These are phyloP conservation scores for Homarus americanus DNA, from an alignment of 1,140 invertebrate genomes.

Conservation along the genomic window DNA sequence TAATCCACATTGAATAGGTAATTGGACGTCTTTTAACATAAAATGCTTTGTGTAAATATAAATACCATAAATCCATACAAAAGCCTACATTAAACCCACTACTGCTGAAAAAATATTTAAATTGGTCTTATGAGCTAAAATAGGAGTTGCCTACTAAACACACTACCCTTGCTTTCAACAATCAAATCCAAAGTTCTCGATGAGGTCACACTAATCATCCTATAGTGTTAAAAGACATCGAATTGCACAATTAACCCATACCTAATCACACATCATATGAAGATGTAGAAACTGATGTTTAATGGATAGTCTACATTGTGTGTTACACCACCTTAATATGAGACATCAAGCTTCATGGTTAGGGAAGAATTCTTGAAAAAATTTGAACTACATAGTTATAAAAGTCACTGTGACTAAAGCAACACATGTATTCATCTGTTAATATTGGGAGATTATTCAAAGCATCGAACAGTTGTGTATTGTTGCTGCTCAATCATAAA, in stretches of 20 bases:
- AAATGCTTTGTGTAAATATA: not conserved
- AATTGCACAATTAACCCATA: not conserved
- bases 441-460: not conserved
- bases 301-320: not conserved
- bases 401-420: not conserved
- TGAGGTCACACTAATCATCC: not conserved
- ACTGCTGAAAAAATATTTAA: not conserved
- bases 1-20: not conserved
- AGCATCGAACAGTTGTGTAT: not conserved
- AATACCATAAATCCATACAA: not conserved
- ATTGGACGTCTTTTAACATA: not conserved
- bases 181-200: not conserved
- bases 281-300: not conserved
- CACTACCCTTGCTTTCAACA: not conserved
- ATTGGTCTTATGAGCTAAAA: not conserved
- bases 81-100: not conserved
- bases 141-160: not conserved
- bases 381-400: too few species aligned
- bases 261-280: not conserved
- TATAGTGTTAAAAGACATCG: constrained; percentile 1
- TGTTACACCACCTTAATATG: not conserved
- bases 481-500: too few species aligned
- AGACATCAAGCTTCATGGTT: not conserved
- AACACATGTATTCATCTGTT: not conserved
- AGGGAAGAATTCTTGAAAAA: not conserved